phyloP scores from a whole-genome alignment of 2,888 invertebrate genomes.

The Erpobdella octoculata region DNA sequence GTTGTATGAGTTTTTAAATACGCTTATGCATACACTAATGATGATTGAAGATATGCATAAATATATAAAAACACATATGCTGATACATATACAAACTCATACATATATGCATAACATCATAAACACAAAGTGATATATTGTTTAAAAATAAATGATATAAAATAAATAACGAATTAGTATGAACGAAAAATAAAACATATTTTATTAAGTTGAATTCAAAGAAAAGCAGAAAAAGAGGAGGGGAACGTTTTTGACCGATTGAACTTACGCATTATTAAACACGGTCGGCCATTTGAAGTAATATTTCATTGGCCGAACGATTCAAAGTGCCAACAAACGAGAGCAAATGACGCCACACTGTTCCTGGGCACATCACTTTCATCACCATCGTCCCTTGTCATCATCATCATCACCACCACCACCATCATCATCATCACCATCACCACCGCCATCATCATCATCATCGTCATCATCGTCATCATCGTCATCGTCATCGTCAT shows the following conservation, averaged over 20 bases:
- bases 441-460: background rate
- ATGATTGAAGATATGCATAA: no score
- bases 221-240: background rate
- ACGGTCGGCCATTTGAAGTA: background rate
- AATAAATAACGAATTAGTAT: no score
- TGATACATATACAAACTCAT: no score
- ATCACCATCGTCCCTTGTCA: background rate
- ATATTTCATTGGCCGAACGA: background rate
- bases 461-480: background rate
- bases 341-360: background rate
- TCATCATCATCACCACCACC: background rate
- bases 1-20: no score
- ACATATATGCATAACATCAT: no score
- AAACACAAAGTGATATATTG: no score
- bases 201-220: no score
- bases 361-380: background rate
- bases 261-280: conserved; percentile 7
- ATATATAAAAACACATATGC: no score
- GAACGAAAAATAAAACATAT: no score
- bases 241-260: background rate
- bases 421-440: background rate
- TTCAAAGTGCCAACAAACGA: conserved; percentile 1
- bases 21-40: no score
- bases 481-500: background rate
- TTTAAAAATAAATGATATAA: no score